Evolutionary conservation across 2,888 invertebrate species (phyloP), one percentile per base, ranked within the genome.

Genomic region (Icerya purchasi): DNA sequence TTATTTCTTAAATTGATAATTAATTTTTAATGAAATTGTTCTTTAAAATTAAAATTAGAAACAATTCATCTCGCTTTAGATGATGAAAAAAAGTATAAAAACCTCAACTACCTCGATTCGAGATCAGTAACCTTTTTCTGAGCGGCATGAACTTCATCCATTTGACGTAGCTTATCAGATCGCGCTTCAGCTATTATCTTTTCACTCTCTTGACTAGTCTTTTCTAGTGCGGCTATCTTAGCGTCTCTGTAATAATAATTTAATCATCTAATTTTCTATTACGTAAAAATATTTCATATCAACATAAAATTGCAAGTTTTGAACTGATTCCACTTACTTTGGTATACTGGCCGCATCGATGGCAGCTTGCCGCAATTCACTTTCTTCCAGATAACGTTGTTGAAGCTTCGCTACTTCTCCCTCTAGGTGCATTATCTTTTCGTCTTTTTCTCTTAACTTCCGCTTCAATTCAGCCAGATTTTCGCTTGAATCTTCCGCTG

Each of bases 391-490:
- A 72, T 84, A 87, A 56, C 85, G 77, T 72, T 87, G 86, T 72
- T 89, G 88, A 86, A 86, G 86, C 74, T 86, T 85, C 65, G 84
- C 80, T 67, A 84, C 83, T 69, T 86, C 86, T 0, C 84, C 84
- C 72, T 86, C 86, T 59, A 85, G 74, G 61, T 81, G 73, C 77
- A 82, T 80, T 50, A 84, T 81, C 68, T 79, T 81, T 66, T 82
- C 81, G 66, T 83, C 82, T 66, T 80, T 78, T 66, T 84, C 83
- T 56, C 80, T 75, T 53, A 83, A 68, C 65, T 78, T 74, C 66
- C 80, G 75, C 67, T 82, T 81, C 61, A 83, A 70, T 65, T 81
- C 80, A 67, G 77, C 70, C 8, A 66, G 59, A 60, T 64, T 67
- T 62, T 67, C 67, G 21, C 65, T 66, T 21, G 60, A 62, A 49